Conservation (phyloP, 2,888 invertebrate species). For the Hirtodrosophila trivittata region DNA sequence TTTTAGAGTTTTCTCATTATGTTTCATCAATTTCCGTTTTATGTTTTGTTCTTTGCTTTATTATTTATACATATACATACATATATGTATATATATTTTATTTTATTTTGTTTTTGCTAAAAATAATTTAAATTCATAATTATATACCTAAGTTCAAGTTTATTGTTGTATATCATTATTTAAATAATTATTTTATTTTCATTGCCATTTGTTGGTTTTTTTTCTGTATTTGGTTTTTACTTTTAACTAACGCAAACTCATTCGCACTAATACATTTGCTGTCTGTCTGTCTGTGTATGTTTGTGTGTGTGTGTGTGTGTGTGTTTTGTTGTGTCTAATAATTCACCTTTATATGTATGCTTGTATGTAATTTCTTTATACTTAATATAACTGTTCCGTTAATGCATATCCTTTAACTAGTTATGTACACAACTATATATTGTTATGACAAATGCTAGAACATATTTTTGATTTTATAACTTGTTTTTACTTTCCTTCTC, state of each 20-base stretch:
- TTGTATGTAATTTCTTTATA: conserved; percentile 44
- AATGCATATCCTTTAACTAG: conserved; percentile 69
- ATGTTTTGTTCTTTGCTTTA: conserved; percentile 42
- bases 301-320: conserved; percentile 28
- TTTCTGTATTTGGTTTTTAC: conserved; percentile 1
- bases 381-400: conserved; percentile 59
- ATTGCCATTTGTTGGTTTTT: conserved; percentile 27
- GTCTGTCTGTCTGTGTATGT: conserved; percentile 34
- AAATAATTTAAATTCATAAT: conserved; percentile 80
- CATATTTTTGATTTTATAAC: conserved; percentile 42
- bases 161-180: conserved; percentile 74
- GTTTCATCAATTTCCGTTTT: conserved; percentile 23
- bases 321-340: conserved; percentile 46
- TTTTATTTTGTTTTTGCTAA: conserved; percentile 69
- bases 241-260: conserved; percentile 51
- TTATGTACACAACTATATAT: conserved; percentile 80
- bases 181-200: conserved; percentile 49
- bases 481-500: conserved; percentile 15
- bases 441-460: conserved; percentile 75
- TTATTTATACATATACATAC: conserved; percentile 22
- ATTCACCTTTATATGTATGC: conserved; percentile 63
- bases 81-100: conserved; percentile 36
- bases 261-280: conserved; percentile 46
- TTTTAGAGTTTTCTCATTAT: conserved; percentile 56
- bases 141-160: conserved; percentile 75